These are phyloP conservation scores for Scaptomyza flava DNA, from an alignment of 2,888 invertebrate genomes.

Conservation along the genomic window DNA sequence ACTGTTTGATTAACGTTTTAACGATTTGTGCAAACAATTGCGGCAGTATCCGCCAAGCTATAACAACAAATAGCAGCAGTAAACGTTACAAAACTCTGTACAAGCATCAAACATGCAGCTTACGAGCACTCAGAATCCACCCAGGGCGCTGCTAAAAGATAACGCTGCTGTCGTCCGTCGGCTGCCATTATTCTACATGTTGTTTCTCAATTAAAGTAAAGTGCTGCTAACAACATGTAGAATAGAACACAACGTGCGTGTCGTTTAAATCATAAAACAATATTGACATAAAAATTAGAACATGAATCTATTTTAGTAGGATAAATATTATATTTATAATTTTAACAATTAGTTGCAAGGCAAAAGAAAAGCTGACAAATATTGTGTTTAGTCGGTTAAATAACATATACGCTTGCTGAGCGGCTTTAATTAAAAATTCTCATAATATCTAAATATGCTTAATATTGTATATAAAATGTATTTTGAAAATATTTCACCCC, in stretches of 20 bases:
- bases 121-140: constrained; percentile 9
- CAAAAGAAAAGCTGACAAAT: not conserved
- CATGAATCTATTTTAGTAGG: not conserved
- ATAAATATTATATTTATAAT: not conserved
- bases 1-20: constrained; percentile 78
- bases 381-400: not conserved
- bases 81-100: constrained; percentile 16
- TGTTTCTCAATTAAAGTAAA: constrained; percentile 57
- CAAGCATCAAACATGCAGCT: constrained; percentile 22
- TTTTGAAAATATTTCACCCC: too few species aligned
- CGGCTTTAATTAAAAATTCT: not conserved
- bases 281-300: constrained; percentile 19
- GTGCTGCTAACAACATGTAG: constrained; percentile 23
- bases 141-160: not conserved
- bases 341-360: not conserved
- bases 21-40: constrained; percentile 79
- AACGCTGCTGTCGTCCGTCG: not conserved
- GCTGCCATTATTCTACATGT: constrained; percentile 34
- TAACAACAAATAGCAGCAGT: constrained; percentile 34
- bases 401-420: not conserved
- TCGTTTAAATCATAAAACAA: constrained; percentile 24
- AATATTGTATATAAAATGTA: not conserved
- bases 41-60: constrained; percentile 57
- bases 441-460: not conserved
- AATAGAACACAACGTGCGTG: constrained; percentile 2